Conservation (phyloP, 92 coral and sea anemone species). For the Epizoanthus fatuus region DNA sequence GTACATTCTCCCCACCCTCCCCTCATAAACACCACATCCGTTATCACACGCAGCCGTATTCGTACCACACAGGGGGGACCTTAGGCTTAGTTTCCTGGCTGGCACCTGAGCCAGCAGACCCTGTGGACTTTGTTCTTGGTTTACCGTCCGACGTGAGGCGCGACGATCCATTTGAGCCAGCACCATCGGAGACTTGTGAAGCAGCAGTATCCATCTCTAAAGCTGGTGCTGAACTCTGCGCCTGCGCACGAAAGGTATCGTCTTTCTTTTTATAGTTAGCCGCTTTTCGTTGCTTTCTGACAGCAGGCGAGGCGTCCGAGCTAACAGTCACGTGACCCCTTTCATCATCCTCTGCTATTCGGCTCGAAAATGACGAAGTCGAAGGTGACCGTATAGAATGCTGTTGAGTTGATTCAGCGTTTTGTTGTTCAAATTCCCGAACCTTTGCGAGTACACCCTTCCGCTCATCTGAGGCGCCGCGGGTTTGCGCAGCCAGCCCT, state of each 20-base stretch:
- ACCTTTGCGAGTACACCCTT: slow-evolving; percentile 37
- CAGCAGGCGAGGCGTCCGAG: slow-evolving; percentile 13
- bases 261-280: slow-evolving; percentile 20
- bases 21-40: neutral
- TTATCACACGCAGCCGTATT: slow-evolving; percentile 84
- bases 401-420: neutral
- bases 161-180: neutral
- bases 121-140: slow-evolving; percentile 4
- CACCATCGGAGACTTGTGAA: neutral
- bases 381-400: slow-evolving; percentile 31
- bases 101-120: slow-evolving; percentile 15
- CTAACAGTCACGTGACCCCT: neutral
- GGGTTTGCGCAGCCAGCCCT: slow-evolving; percentile 38
- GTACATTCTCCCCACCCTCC: neutral
- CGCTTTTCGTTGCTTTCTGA: slow-evolving; percentile 25
- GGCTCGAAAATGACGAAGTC: slow-evolving; percentile 17
- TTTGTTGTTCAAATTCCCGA: slow-evolving; percentile 40
- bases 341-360: neutral
- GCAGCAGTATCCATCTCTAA: neutral
- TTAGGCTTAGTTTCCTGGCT: slow-evolving; percentile 66
- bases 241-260: neutral
- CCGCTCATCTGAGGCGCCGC: slow-evolving; percentile 22
- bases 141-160: neutral
- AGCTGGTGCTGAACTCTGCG: neutral
- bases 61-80: slow-evolving; percentile 84